Percentiles rank a stretch among this genome's conserved stretches.
These are phyloP conservation scores for Drosophila conformis DNA, from an alignment of 2,888 invertebrate genomes.

Conservation along the genomic window DNA sequence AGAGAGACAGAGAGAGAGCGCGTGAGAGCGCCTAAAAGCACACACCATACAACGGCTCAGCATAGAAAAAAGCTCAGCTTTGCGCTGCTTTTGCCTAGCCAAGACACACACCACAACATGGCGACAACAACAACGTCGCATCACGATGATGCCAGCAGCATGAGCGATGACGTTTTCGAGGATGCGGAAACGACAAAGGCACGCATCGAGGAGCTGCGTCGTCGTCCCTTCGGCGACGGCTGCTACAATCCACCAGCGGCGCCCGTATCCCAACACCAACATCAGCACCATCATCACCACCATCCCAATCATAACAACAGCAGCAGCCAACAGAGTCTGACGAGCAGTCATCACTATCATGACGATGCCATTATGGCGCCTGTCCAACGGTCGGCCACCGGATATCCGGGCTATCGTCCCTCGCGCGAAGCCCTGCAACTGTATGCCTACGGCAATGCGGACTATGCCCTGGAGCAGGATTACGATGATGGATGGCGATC, in stretches of 20 bases:
- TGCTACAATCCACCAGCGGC: constrained; percentile 75
- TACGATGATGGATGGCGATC: constrained; percentile 84
- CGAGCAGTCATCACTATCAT: constrained; percentile 71
- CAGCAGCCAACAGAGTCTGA: constrained; percentile 68
- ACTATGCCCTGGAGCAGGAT: constrained; percentile 73
- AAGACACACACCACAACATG: constrained; percentile 61
- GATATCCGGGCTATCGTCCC: constrained; percentile 92
- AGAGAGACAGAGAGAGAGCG: constrained; percentile 7
- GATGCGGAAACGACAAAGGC: constrained; percentile 86
- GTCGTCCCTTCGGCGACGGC: constrained; percentile 78
- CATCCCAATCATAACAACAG: constrained; percentile 48
- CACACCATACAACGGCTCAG: constrained; percentile 29
- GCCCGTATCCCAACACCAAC: constrained; percentile 59
- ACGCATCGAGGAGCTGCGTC: constrained; percentile 80
- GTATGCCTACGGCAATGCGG: constrained; percentile 84
- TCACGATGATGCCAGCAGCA: constrained; percentile 88
- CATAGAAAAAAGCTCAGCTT: constrained; percentile 39
- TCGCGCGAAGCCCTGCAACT: constrained; percentile 89
- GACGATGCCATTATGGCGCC: constrained; percentile 71
- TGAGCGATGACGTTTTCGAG: constrained; percentile 94
- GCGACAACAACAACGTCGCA: constrained; percentile 42
- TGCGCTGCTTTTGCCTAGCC: constrained; percentile 42
- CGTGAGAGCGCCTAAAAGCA: constrained; percentile 53
- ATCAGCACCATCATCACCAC: constrained; percentile 64
- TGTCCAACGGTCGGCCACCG: constrained; percentile 87